A percentile compares a stretch with the other conserved stretches of the same genome.
phyloP scores from a whole-genome alignment of 2,797 vertebrate species.

The Clarias platycephalus region DNA sequence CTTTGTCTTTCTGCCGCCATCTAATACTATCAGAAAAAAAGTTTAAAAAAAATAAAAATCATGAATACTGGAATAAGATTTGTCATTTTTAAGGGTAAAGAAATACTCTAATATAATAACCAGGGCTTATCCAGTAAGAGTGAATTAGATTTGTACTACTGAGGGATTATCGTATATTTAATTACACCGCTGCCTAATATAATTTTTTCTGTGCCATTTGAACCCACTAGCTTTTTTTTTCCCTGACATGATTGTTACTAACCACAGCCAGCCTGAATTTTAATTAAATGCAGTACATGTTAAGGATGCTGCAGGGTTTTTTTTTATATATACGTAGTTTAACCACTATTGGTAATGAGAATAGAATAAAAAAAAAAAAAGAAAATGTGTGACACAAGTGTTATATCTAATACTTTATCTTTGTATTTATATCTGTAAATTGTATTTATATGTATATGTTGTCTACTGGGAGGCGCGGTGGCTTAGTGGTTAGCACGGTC shows the following conservation, averaged over 20 bases:
- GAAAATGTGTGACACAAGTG: not conserved
- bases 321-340: not conserved
- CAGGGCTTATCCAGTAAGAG: not conserved
- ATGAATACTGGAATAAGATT: constrained; percentile 7
- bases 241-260: not conserved
- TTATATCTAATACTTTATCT: not conserved
- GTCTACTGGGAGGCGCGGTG: too few species aligned
- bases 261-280: not conserved
- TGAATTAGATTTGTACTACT: constrained; percentile 7
- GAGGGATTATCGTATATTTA: constrained; percentile 13
- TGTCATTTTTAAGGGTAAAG: not conserved
- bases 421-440: not conserved
- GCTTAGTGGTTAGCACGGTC: too few species aligned
- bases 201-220: not conserved
- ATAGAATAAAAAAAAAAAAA: not conserved
- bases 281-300: constrained; percentile 19
- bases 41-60: too few species aligned
- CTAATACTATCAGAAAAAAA: not conserved
- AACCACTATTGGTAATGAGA: not conserved
- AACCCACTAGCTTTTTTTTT: not conserved
- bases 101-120: not conserved
- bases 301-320: not conserved
- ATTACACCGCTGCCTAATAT: not conserved
- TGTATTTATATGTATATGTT: too few species aligned
- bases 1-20: too few species aligned